These are phyloP conservation scores for Lampropteryx suffumata DNA, from an alignment of 2,888 invertebrate genomes.

Conservation along the genomic window DNA sequence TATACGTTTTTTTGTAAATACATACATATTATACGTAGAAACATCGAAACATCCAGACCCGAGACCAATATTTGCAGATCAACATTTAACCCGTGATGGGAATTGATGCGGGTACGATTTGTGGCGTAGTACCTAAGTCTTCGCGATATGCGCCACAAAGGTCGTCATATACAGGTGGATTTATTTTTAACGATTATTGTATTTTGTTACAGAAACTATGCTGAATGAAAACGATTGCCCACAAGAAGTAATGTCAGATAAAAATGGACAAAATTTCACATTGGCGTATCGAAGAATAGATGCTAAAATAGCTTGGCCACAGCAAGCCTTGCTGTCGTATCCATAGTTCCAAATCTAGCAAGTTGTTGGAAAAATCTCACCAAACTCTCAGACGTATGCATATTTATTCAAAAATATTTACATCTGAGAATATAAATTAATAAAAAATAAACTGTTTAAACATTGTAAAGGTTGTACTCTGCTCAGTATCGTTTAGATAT, in stretches of 20 bases:
- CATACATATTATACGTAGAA: no score
- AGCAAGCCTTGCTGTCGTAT: constrained; percentile 77
- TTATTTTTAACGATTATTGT: no score
- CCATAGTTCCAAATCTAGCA: constrained; percentile 44
- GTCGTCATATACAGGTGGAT: no score
- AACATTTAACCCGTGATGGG: no score
- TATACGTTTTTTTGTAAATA: no score
- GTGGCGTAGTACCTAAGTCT: no score
- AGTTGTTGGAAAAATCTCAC: constrained; percentile 20
- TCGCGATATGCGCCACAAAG: no score
- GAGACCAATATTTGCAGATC: no score
- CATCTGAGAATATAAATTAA: constrained; percentile 10
- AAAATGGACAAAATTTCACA: constrained; percentile 92
- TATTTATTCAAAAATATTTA: constrained; percentile 17
- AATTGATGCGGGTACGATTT: no score
- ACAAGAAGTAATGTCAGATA: constrained; percentile 90
- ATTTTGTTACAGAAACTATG: constrained; percentile 88
- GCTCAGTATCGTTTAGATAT: constrained; percentile 51
- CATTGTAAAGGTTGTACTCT: constrained; percentile 38
- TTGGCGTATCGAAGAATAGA: constrained; percentile 97
- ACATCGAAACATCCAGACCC: no score
- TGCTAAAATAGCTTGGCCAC: constrained; percentile 98
- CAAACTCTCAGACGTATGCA: constrained; percentile 9
- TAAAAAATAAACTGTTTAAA: constrained; percentile 18
- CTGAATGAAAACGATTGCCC: constrained; percentile 95